Percentiles rank a stretch among this genome's conserved stretches.
Evolutionary conservation across 2,797 vertebrate genomes (phyloP).

Genomic region (Neostethus bicornis): DNA sequence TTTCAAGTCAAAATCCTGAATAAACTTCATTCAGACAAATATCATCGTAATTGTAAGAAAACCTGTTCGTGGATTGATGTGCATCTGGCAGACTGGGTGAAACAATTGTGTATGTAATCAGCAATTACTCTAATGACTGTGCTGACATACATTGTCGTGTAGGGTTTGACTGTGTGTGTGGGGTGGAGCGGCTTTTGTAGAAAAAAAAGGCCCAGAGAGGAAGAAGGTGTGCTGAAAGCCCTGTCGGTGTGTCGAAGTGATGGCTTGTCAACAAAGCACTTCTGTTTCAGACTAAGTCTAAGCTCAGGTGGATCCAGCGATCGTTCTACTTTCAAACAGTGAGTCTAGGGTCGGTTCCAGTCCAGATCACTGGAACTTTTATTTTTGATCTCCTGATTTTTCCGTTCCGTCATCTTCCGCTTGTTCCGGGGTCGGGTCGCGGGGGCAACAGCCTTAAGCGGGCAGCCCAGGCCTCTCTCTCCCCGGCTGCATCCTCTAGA

Average conservation of each 20-base stretch:
- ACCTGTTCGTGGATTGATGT: conserved; percentile 48
- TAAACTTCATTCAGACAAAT: conserved; percentile 10
- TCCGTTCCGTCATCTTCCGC: too few species aligned
- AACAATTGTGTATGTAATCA: conserved; percentile 73
- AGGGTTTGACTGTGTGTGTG: conserved; percentile 50
- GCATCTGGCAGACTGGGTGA: conserved; percentile 49
- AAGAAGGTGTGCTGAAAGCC: conserved; percentile 66
- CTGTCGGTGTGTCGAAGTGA: conserved; percentile 70
- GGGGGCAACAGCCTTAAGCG: too few species aligned
- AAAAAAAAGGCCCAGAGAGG: conserved; percentile 29
- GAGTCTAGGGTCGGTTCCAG: conserved; percentile 52
- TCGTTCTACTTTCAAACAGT: conserved; percentile 46
- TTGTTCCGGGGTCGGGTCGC: too few species aligned
- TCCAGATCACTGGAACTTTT: conserved; percentile 33
- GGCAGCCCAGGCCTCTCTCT: too few species aligned
- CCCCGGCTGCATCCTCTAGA: too few species aligned
- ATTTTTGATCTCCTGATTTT: conserved; percentile 32
- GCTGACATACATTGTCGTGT: conserved; percentile 69
- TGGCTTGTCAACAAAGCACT: conserved; percentile 78
- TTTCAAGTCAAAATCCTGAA: conserved; percentile 28
- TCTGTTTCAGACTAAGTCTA: conserved; percentile 75
- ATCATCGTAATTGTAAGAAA: conserved; percentile 25
- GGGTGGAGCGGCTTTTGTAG: conserved; percentile 4
- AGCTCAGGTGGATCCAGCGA: conserved; percentile 75
- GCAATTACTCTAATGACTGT: conserved; percentile 76